Percentiles rank a stretch among this genome's conserved stretches.
Conservation (phyloP, 2,888 invertebrate species). For the Volucella bombylans region DNA sequence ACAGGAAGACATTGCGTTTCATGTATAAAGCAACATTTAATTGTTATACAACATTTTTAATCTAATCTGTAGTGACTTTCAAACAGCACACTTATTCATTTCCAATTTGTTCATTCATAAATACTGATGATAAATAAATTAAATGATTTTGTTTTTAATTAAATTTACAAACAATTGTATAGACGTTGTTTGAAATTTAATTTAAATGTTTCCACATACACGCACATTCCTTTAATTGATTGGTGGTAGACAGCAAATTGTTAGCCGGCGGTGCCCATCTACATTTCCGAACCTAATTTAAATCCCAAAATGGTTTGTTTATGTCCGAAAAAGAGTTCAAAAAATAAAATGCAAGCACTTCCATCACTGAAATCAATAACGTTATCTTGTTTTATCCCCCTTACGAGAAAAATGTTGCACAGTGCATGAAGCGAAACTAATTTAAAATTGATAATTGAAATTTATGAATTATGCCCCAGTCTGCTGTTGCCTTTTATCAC, state of each 20-base stretch:
- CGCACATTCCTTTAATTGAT: constrained; percentile 53
- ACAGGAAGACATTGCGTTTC: no score
- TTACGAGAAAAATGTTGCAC: constrained; percentile 63
- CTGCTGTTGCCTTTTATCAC: constrained; percentile 64
- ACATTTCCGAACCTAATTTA: constrained; percentile 58
- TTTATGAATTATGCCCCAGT: constrained; percentile 70
- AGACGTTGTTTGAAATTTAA: constrained; percentile 19
- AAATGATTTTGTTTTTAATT: constrained; percentile 23
- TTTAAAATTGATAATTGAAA: constrained; percentile 74
- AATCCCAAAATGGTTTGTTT: constrained; percentile 62
- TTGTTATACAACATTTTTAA: no score
- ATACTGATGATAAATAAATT: no score
- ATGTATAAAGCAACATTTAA: no score
- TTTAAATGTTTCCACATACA: background rate
- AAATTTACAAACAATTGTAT: constrained; percentile 60
- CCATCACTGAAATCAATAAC: constrained; percentile 66
- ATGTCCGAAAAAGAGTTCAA: constrained; percentile 49
- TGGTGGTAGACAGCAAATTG: constrained; percentile 54
- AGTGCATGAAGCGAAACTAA: constrained; percentile 72
- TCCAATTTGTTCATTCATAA: no score
- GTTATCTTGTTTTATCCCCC: constrained; percentile 71
- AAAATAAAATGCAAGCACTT: constrained; percentile 68
- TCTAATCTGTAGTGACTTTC: no score
- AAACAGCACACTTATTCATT: no score
- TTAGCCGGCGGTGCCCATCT: constrained; percentile 42